These are phyloP conservation scores for Borostomias antarcticus DNA, from an alignment of 2,797 vertebrate genomes.

Conservation along the genomic window DNA sequence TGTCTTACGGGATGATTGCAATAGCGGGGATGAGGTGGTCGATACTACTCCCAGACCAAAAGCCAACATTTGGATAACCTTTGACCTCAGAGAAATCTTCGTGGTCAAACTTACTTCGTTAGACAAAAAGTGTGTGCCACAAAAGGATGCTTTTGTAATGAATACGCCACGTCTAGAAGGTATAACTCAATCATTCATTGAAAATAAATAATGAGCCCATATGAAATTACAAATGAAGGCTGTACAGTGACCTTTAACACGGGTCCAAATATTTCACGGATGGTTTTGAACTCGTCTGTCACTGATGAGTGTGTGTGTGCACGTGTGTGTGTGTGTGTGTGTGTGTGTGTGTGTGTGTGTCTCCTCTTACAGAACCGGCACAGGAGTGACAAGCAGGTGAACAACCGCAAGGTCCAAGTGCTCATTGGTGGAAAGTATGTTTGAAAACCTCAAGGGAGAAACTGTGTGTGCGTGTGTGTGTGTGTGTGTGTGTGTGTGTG, in stretches of 20 bases:
- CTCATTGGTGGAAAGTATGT: slow-evolving; percentile 89
- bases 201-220: too few relatives aligned
- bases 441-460: neutral
- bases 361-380: slow-evolving; percentile 84
- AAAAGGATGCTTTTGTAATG: too few relatives aligned
- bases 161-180: too few relatives aligned
- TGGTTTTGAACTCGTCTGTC: neutral
- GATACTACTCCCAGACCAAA: neutral
- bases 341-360: slow-evolving; percentile 20
- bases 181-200: too few relatives aligned
- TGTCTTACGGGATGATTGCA: neutral
- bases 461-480: slow-evolving; percentile 30
- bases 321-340: slow-evolving; percentile 6
- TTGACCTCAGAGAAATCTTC: neutral
- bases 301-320: neutral
- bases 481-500: too few relatives aligned
- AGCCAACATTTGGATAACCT: neutral
- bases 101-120: neutral
- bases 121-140: too few relatives aligned
- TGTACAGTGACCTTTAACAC: neutral
- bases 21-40: neutral
- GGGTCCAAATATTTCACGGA: too few relatives aligned
- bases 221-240: too few relatives aligned
- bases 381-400: slow-evolving; percentile 89
- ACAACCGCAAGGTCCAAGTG: slow-evolving; percentile 89